Conservation (phyloP, 2,888 invertebrate species). For the Diploptera punctata region DNA sequence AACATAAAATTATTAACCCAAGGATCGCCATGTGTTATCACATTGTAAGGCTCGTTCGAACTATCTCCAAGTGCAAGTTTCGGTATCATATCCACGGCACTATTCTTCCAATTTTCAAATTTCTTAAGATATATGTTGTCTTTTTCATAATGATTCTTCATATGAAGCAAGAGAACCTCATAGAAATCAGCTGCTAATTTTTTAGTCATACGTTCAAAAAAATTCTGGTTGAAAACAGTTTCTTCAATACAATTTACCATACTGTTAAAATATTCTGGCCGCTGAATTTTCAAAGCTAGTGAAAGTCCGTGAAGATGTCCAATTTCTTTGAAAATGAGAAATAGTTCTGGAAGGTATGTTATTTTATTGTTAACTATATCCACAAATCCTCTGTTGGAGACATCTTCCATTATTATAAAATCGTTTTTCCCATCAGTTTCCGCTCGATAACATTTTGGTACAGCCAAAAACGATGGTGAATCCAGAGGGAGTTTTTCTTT, state of each 20-base stretch:
- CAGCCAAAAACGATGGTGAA: too few species aligned
- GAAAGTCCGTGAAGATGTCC: slow-evolving; percentile 67
- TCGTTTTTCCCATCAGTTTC: slow-evolving; percentile 63
- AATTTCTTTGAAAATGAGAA: slow-evolving; percentile 59
- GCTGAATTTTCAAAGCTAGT: slow-evolving; percentile 63
- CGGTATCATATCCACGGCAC: slow-evolving; percentile 56
- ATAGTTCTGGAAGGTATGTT: slow-evolving; percentile 60
- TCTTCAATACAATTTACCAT: not conserved
- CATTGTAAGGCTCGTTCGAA: slow-evolving; percentile 54
- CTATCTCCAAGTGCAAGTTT: slow-evolving; percentile 1
- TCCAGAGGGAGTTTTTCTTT: not conserved
- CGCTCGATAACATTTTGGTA: slow-evolving; percentile 37
- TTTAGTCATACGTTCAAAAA: not conserved
- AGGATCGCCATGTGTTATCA: slow-evolving; percentile 73
- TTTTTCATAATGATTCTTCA: not conserved
- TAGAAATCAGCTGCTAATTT: not conserved
- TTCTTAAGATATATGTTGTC: not conserved
- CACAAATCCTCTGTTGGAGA: slow-evolving; percentile 56
- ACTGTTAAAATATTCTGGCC: slow-evolving; percentile 58
- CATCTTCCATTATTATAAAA: slow-evolving; percentile 64
- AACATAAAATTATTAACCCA: slow-evolving; percentile 78
- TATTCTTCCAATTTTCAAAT: not conserved
- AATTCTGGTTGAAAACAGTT: not conserved
- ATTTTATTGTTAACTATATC: slow-evolving; percentile 58
- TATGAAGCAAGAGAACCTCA: not conserved